Evolutionary conservation across 2,797 vertebrate species (phyloP), one percentile per base, ranked within the genome.

Genomic region (Urophycis tenuis): DNA sequence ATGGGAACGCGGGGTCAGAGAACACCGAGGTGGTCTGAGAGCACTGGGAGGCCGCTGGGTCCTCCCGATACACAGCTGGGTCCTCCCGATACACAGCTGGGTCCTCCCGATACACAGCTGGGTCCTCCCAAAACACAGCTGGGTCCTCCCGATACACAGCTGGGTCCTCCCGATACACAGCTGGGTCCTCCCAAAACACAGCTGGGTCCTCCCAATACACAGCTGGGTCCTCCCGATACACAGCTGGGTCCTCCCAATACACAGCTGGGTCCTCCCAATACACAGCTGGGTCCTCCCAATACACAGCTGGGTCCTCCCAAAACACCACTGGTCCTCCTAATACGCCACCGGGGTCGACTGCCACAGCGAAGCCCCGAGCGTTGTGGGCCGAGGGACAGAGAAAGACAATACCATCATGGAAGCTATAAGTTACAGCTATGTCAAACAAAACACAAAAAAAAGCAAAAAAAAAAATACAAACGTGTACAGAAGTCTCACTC

Each of bases 401-500:
- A 82, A 85, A 88, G 81, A 90, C 85, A 85, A 88, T 91, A 90
- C 90, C 89, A 91, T 91, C 87, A 89, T 73, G 83, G 88, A 85
- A 87, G 87, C 76, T 83, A 85, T 87, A 78, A 83, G 78, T 91
- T 85, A 87, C 85, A 90, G 86, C 88, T 89, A 86, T 91, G 89
- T 92, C 90, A 87, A 92, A 88, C 91, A 86, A 82, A 79, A 87
- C 85, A 74, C 22, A 71, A 36, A 60, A 39, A 49, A n/a, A 70
- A 22, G 3, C 49, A 39, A n/a, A n/a, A 71, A 71, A 31, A 35
- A 73, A 75, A 86, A 88, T 76, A 85, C 87, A 88, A 87, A 81
- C 80, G 89, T 93, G 91, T 93, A 93, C 92, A 93, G 91, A 91
- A 82, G 87, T 91, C 87, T 91, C 89, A 89, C 86, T 92, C 90